Evolutionary conservation across 1,140 invertebrate species (phyloP).

Genomic region (Myzus persicae): DNA sequence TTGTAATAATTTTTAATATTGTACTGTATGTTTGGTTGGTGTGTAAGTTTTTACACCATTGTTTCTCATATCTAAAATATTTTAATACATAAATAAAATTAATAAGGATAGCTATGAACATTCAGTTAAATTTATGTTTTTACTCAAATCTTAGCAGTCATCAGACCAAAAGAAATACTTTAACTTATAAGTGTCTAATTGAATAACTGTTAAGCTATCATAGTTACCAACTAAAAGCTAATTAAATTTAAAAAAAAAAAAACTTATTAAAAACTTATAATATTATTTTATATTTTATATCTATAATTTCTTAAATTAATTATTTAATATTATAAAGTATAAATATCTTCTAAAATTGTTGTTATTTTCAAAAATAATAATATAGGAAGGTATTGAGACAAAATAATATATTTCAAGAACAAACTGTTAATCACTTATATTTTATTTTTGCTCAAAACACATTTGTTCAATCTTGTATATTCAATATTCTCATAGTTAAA

Average conservation of each 20-base stretch:
- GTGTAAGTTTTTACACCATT: background rate
- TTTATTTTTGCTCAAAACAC: background rate
- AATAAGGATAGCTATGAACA: background rate
- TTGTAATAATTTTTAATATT: background rate
- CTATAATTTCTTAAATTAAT: background rate
- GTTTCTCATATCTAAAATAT: background rate
- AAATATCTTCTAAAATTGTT: background rate
- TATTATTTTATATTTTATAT: background rate
- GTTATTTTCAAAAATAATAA: background rate
- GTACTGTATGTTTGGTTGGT: background rate
- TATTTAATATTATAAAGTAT: background rate
- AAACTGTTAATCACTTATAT: background rate
- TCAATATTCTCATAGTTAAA: background rate
- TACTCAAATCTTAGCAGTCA: background rate
- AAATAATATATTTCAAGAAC: background rate
- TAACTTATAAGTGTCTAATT: no score
- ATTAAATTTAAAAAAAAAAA: no score
- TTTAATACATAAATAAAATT: constrained; percentile 21
- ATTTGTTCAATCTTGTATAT: background rate
- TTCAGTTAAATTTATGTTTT: background rate
- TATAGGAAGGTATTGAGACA: background rate
- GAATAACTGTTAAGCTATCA: no score
- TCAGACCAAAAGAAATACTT: background rate
- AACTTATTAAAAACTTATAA: no score
- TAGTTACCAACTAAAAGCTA: no score